Percentiles rank a stretch among this genome's conserved stretches.
Evolutionary conservation across 1,140 invertebrate genomes (phyloP).

Genomic region (Thrips palmi): DNA sequence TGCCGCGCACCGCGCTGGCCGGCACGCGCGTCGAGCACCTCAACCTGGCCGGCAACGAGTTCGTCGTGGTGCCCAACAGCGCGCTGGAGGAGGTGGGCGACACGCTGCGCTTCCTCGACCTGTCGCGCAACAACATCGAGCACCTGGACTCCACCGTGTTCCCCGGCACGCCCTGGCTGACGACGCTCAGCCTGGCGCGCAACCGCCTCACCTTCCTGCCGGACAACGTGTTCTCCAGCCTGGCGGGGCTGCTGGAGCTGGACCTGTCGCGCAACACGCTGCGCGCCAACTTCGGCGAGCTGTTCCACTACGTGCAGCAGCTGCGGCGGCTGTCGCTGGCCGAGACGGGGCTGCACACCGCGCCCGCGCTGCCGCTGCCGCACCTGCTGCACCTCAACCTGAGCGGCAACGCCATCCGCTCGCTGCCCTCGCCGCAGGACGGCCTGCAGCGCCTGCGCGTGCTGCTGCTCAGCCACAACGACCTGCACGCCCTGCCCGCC

Average conservation of each 20-base stretch:
- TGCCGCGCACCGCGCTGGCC: slow-evolving; percentile 62
- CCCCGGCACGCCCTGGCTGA: slow-evolving; percentile 55
- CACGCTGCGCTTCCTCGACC: slow-evolving; percentile 51
- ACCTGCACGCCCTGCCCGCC: slow-evolving; percentile 39
- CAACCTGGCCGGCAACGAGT: slow-evolving; percentile 59
- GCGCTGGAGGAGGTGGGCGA: slow-evolving; percentile 54
- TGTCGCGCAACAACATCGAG: slow-evolving; percentile 65
- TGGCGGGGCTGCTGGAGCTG: slow-evolving; percentile 53
- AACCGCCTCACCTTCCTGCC: slow-evolving; percentile 71
- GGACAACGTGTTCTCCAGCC: slow-evolving; percentile 72
- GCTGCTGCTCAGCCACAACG: slow-evolving; percentile 45
- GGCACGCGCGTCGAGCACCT: slow-evolving; percentile 61
- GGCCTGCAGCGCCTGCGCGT: slow-evolving; percentile 39
- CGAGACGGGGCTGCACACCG: slow-evolving; percentile 47
- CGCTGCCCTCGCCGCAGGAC: slow-evolving; percentile 37
- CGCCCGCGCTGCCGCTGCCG: slow-evolving; percentile 49
- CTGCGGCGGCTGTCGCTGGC: slow-evolving; percentile 54
- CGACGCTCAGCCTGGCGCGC: slow-evolving; percentile 54
- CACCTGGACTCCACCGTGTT: slow-evolving; percentile 78
- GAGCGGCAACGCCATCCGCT: slow-evolving; percentile 48
- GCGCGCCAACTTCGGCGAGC: slow-evolving; percentile 71
- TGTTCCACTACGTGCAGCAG: slow-evolving; percentile 72
- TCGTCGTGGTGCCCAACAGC: slow-evolving; percentile 49
- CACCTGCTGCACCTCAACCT: slow-evolving; percentile 56
- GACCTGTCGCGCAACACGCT: slow-evolving; percentile 66